Conservation (phyloP, 2,888 invertebrate species). For the Apomyelois bistriatella region DNA sequence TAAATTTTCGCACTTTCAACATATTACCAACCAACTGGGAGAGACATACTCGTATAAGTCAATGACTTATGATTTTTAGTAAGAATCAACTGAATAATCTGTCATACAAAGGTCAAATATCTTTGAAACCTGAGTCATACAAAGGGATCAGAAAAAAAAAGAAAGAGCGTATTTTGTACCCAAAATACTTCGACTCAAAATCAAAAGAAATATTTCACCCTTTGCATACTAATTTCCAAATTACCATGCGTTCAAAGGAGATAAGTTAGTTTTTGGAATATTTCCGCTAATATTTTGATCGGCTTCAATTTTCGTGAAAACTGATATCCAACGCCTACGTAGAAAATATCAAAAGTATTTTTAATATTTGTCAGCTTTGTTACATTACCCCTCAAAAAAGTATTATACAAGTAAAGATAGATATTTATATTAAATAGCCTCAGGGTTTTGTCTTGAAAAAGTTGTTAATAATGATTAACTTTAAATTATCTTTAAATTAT, state of each 20-base stretch:
- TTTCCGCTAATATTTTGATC: neutral
- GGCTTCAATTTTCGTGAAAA: neutral
- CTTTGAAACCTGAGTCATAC: neutral
- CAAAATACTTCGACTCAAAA: neutral
- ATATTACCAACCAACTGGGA: no score
- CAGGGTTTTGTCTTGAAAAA: no score
- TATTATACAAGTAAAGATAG: no score
- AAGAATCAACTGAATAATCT: neutral
- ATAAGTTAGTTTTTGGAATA: neutral
- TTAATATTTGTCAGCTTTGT: neutral
- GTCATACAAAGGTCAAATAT: neutral
- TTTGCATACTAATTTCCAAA: conserved; percentile 13
- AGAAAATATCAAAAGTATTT: neutral
- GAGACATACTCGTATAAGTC: neutral
- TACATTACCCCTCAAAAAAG: no score
- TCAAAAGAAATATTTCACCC: neutral
- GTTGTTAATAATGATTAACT: no score
- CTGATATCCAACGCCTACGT: neutral
- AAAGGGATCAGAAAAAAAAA: neutral
- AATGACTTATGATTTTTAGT: neutral
- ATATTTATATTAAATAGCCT: no score
- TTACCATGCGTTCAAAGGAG: conserved; percentile 8
- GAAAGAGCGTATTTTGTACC: neutral
- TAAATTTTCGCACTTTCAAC: no score
- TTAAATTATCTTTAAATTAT: no score